phyloP scores from a whole-genome alignment of 2,888 invertebrate species.

The Drosophila glabriapex region DNA sequence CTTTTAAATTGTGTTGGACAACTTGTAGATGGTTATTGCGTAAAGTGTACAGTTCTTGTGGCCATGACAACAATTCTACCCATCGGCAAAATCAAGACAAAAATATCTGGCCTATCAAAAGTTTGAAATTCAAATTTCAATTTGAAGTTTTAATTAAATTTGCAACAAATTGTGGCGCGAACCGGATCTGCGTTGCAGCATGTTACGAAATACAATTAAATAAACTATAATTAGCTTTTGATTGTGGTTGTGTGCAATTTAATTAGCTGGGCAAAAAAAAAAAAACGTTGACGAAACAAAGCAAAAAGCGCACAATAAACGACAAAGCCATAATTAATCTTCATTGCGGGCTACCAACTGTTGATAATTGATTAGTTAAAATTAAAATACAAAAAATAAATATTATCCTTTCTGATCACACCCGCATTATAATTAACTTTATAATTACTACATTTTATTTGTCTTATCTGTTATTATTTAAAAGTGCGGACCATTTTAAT shows the following conservation, averaged over 20 bases:
- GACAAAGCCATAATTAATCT: background rate
- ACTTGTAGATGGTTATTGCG: slow-evolving; percentile 46
- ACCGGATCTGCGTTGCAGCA: background rate
- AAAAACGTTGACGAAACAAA: slow-evolving; percentile 1
- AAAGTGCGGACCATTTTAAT: background rate
- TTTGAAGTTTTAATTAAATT: slow-evolving; percentile 26
- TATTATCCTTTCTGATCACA: background rate
- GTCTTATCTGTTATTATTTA: background rate
- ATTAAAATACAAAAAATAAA: too few relatives aligned
- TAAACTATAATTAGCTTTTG: slow-evolving; percentile 53
- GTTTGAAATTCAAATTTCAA: background rate
- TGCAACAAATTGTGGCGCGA: slow-evolving; percentile 2
- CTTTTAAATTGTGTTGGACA: slow-evolving; percentile 17
- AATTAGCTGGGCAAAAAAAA: slow-evolving; percentile 36
- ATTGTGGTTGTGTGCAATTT: slow-evolving; percentile 52
- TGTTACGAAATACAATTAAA: slow-evolving; percentile 28
- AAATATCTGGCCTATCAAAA: slow-evolving; percentile 1
- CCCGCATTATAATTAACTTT: background rate
- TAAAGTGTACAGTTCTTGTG: slow-evolving; percentile 17
- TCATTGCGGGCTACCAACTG: background rate
- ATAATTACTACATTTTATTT: background rate
- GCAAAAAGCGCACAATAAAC: background rate
- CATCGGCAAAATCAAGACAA: background rate
- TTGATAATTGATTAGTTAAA: background rate
- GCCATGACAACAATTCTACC: slow-evolving; percentile 20